Evolutionary conservation across 2,888 invertebrate genomes (phyloP).

Genomic region (Deilephila elpenor): DNA sequence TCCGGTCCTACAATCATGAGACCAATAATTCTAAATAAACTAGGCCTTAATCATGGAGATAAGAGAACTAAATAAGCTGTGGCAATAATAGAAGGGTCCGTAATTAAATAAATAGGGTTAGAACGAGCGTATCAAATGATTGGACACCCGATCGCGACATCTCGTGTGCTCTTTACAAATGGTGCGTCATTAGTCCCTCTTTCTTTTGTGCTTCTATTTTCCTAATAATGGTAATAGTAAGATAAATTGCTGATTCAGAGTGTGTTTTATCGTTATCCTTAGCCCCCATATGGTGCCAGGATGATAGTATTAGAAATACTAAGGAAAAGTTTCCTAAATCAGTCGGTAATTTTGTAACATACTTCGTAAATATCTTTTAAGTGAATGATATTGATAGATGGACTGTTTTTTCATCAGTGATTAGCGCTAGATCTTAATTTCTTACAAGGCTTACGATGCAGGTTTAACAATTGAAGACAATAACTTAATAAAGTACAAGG

Average conservation of each 20-base stretch:
- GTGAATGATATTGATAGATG: no score
- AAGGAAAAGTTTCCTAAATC: no score
- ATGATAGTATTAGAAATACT: no score
- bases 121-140: conserved; percentile 18
- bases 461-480: no score
- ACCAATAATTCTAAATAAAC: neutral
- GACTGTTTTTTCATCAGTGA: no score
- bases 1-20: neutral
- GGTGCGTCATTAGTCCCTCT: neutral
- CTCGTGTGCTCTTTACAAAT: conserved; percentile 21
- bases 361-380: no score
- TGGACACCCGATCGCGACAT: conserved; percentile 3
- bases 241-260: neutral
- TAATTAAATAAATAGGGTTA: conserved; percentile 8
- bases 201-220: neutral
- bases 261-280: neutral
- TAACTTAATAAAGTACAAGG: no score
- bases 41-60: neutral
- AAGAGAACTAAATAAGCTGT: neutral
- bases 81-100: neutral
- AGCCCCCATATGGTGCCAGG: neutral
- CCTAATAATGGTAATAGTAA: neutral
- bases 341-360: no score
- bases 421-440: no score
- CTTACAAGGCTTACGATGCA: no score